Evolutionary conservation across 2,113 vertebrate species (phyloP).

Genomic region (Casuarius casuarius): DNA sequence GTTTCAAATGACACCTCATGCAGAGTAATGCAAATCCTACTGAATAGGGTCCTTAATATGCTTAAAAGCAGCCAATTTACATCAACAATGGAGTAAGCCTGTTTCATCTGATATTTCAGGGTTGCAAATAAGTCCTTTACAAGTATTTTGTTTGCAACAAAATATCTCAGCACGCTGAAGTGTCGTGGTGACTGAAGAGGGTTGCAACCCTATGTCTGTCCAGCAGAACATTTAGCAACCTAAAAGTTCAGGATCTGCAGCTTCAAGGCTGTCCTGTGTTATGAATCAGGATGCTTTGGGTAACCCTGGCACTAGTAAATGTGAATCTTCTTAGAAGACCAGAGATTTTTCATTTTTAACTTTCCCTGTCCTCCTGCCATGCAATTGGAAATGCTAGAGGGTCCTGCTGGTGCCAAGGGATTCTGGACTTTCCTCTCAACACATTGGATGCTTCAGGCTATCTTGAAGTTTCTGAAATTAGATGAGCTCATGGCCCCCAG

Average conservation of each 20-base stretch:
- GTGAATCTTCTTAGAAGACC: background rate
- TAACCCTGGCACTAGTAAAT: background rate
- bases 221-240: background rate
- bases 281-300: background rate
- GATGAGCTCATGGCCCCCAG: slow-evolving; percentile 29
- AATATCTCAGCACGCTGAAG: background rate
- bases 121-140: slow-evolving; percentile 1
- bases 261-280: background rate
- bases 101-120: slow-evolving; percentile 3
- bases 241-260: background rate
- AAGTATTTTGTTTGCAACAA: slow-evolving; percentile 16
- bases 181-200: background rate
- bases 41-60: background rate
- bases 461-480: slow-evolving; percentile 26
- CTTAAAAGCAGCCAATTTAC: slow-evolving; percentile 36
- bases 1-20: slow-evolving; percentile 38
- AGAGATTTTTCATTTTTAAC: background rate
- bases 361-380: background rate
- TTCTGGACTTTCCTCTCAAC: background rate
- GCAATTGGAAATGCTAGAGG: background rate
- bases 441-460: background rate
- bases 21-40: slow-evolving; percentile 24
- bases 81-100: slow-evolving; percentile 4
- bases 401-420: background rate
- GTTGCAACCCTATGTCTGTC: background rate